Base-by-base conservation (phyloP, 2,113 vertebrate species). In the Morone saxatilis region DNA sequence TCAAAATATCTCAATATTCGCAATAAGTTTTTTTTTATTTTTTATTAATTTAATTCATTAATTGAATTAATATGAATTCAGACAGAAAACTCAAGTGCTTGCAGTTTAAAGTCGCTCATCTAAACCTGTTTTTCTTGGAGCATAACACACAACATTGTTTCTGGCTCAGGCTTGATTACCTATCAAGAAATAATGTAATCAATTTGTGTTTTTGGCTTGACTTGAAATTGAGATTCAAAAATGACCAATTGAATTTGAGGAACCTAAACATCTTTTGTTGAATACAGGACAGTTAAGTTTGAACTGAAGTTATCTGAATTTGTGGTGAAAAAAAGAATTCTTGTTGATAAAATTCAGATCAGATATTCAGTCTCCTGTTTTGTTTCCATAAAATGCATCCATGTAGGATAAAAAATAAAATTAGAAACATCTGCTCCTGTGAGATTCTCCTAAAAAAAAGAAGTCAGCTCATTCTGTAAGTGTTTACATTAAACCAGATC, bases 401-500 rank as follows among this genome's bases (percentile, higher is more conserved):
- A 57, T 70, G 60, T 56, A 5, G 16, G n/a, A 41, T 66, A n/a
- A 17, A 47, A 51, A 3, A 57, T 20, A 1, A 56, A 70, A 61
- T 19, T 3, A 19, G 3, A 61, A 38, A 9, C 25, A 70, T 36
- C 7, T 59, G 5, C 12, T 19, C 48, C 7, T 31, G 25, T 22
- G 41, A 38, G 12, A 47, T 68, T 38, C 53, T 48, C 57, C 36
- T 12, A 50, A 60, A 50, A 61, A 31, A 11, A 45, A 45, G 5
- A 47, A 47, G 57, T 53, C 14, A 40, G 7, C 12, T 40, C n/a
- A 20, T 31, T 4, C 60, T 60, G 19, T 9, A 14, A 50, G 47
- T 71, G 74, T 83, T 69, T 62, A 20, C 61, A 48, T 38, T 25
- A 20, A 59, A n/a, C 10, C 31, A 50, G 2, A 69, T 72, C 53